Evolutionary conservation across 2,797 vertebrate genomes (phyloP), one percentile per base, ranked within the genome.

Genomic region (Selene dorsalis): DNA sequence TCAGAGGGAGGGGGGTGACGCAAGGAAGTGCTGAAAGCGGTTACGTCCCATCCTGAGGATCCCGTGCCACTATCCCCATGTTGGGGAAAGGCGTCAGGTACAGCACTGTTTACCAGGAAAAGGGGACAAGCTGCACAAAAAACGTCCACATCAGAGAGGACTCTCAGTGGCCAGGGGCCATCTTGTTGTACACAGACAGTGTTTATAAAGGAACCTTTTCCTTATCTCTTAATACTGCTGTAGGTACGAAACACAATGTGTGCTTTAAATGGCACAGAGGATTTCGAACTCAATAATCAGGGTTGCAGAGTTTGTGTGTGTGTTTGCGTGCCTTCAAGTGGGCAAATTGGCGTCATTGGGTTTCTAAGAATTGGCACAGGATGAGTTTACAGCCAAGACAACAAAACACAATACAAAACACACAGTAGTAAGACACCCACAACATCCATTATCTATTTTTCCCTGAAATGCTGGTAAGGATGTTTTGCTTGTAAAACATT

Each of bases 21-120:
- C 77, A 57, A 94, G 96, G 96, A 98, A 96, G 95, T 96, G 93
- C 94, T 93, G 92, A 94, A 94, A 94, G 92, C 58, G 82, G 94
- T 95, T 94, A 95, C 94, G 93, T 95, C 94, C 92, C 94, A 92
- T 95, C 96, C 96, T 95, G 93, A 92, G 87, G 76, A 94, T 92
- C 92, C 94, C 92, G 90, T 93, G 90, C 93, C 87, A 94, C 92
- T 95, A 93, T 95, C 94, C 94, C 94, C 92, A 73, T 92, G 93
- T 90, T 84, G 84, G 17, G 91, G 85, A 91, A 93, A 90, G 87
- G 88, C 88, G 87, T 89, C 87, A 87, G 89, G 89, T 92, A 91
- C 87, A 82, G 73, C 80, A 58, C 66, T 94, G 94, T 94, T 94
- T 94, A 92, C 90, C 94, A 95, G 94, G 95, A 95, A 95, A 93